A percentile compares a stretch with the other conserved stretches of the same genome.
Evolutionary conservation across 2,113 vertebrate species (phyloP).

Genomic region (Heloderma charlesbogerti): DNA sequence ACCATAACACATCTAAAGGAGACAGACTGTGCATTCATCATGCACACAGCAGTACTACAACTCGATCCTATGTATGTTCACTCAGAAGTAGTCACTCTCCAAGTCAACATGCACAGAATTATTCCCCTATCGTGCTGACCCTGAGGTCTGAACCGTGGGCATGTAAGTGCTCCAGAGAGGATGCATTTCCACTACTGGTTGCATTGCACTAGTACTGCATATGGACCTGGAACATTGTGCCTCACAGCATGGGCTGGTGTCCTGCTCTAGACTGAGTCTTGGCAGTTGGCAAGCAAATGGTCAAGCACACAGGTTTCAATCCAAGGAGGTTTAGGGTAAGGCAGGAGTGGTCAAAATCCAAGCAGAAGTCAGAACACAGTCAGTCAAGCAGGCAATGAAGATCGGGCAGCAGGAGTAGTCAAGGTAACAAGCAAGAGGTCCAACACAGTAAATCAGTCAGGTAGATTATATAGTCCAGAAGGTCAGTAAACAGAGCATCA

Average conservation of each 20-base stretch:
- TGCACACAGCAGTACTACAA: not conserved
- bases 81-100: not conserved
- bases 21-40: not conserved
- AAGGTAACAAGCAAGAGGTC: too few species aligned
- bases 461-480: too few species aligned
- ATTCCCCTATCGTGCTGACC: not conserved
- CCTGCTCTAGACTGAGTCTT: too few species aligned
- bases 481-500: too few species aligned
- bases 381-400: too few species aligned
- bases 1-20: not conserved
- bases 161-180: not conserved
- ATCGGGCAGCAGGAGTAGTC: too few species aligned
- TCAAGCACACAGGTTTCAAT: too few species aligned
- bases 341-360: too few species aligned
- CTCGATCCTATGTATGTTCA: not conserved
- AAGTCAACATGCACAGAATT: not conserved
- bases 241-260: not conserved
- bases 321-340: too few species aligned
- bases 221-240: not conserved
- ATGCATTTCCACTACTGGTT: not conserved
- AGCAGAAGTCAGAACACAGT: too few species aligned
- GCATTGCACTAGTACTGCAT: not conserved
- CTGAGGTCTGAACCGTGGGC: not conserved
- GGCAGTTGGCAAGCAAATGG: too few species aligned
- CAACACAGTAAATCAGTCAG: too few species aligned